Evolutionary conservation across 2,888 invertebrate genomes (phyloP).

Genomic region (Anarsia innoxiella): DNA sequence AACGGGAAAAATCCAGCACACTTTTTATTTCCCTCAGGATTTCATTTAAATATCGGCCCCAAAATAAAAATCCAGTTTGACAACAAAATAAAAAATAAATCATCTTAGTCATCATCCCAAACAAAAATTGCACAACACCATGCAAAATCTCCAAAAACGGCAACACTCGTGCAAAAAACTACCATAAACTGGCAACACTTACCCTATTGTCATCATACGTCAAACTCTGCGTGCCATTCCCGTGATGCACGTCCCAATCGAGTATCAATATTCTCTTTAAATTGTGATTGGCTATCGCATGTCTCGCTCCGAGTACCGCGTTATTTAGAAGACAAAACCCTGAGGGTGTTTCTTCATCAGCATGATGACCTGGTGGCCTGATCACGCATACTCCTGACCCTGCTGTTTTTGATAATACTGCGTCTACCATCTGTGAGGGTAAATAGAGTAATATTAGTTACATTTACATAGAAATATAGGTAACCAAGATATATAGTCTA

Average conservation of each 20-base stretch:
- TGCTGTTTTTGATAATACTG: conserved; percentile 77
- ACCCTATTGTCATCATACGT: conserved; percentile 80
- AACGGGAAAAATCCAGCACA: no score
- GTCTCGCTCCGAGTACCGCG: conserved; percentile 86
- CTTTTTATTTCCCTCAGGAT: no score
- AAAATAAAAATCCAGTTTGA: no score
- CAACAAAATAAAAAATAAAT: no score
- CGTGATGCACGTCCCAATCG: conserved; percentile 98
- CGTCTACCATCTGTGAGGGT: conserved; percentile 76
- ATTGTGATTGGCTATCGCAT: conserved; percentile 78
- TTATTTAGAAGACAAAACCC: conserved; percentile 96
- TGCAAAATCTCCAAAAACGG: no score
- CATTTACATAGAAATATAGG: no score
- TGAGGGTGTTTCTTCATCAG: conserved; percentile 81
- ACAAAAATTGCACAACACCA: no score
- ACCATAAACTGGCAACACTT: background rate
- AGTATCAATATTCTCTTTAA: conserved; percentile 80
- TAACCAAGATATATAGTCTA: no score
- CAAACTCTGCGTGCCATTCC: conserved; percentile 91
- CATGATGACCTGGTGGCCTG: conserved; percentile 95
- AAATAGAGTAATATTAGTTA: no score
- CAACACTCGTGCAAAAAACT: no score
- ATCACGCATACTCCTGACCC: conserved; percentile 88
- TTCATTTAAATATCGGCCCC: no score
- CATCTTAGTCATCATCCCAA: no score